Percentiles rank a stretch among this genome's conserved stretches.
These are phyloP conservation scores for Epinephelus cyanopodus DNA, from an alignment of 2,113 vertebrate genomes.

Conservation along the genomic window DNA sequence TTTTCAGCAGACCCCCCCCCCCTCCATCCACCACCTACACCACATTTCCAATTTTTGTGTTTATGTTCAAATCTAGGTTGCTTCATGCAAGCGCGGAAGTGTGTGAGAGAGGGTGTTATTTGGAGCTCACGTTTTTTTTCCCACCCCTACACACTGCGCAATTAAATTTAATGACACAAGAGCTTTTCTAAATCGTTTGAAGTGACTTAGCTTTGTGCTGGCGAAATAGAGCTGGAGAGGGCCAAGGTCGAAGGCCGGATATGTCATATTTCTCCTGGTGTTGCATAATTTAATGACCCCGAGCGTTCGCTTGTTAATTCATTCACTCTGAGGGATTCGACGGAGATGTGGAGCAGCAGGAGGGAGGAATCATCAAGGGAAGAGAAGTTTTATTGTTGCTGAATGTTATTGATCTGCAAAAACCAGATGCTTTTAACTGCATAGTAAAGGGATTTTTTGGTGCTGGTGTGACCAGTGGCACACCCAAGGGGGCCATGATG, in stretches of 20 bases:
- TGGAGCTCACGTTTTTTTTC: conserved; percentile 11
- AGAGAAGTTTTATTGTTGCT: background rate
- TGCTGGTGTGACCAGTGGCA: background rate
- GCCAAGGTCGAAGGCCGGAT: conserved; percentile 66
- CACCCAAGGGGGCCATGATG: too few species aligned
- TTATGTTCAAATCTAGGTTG: conserved; percentile 61
- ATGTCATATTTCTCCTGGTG: conserved; percentile 54
- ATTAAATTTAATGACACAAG: conserved; percentile 64
- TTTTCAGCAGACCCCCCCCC: background rate
- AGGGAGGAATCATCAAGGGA: background rate
- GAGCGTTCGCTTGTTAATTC: conserved; percentile 25
- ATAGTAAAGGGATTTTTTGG: background rate
- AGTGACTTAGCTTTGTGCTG: conserved; percentile 28
- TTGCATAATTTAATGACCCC: conserved; percentile 71
- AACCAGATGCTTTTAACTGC: conserved; percentile 17
- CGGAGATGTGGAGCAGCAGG: conserved; percentile 25
- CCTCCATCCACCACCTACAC: background rate
- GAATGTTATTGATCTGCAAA: conserved; percentile 4
- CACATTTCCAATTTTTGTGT: conserved; percentile 30
- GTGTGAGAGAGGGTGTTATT: conserved; percentile 26
- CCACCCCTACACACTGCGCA: background rate
- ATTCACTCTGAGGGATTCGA: conserved; percentile 44
- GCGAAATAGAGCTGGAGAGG: conserved; percentile 53
- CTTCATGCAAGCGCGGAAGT: background rate
- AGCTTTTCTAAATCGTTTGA: conserved; percentile 48